Conservation (phyloP, 2,113 vertebrate species). For the Scatophagus argus region DNA sequence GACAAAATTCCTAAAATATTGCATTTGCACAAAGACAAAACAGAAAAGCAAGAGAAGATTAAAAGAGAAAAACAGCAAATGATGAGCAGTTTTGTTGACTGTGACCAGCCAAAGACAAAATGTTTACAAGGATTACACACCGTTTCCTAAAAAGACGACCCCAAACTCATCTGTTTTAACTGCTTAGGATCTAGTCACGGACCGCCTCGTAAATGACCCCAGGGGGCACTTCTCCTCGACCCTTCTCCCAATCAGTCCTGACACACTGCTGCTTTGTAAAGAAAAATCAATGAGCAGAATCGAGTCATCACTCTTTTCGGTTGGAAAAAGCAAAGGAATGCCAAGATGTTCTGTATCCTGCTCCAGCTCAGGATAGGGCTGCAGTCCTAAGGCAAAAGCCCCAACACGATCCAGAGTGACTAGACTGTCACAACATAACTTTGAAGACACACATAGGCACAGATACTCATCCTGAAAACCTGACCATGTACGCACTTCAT, state of each 20-base stretch:
- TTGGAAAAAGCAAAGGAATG: conserved; percentile 60
- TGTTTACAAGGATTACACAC: conserved; percentile 46
- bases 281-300: conserved; percentile 77
- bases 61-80: conserved; percentile 49
- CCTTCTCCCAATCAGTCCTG: conserved; percentile 67
- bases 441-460: conserved; percentile 2
- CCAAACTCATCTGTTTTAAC: conserved; percentile 67
- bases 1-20: conserved; percentile 70
- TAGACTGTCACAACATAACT: conserved; percentile 6
- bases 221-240: conserved; percentile 66
- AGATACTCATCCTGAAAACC: conserved; percentile 28
- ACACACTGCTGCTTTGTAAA: conserved; percentile 69
- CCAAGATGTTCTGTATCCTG: conserved; percentile 33
- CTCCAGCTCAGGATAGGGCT: conserved; percentile 26
- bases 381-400: conserved; percentile 34
- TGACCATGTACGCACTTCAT: conserved; percentile 12
- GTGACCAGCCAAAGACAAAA: conserved; percentile 36
- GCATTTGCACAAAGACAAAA: conserved; percentile 53
- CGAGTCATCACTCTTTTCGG: conserved; percentile 71
- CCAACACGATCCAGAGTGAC: conserved; percentile 8
- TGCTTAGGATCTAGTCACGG: conserved; percentile 68
- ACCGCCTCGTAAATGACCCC: conserved; percentile 72
- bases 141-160: conserved; percentile 58
- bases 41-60: conserved; percentile 44
- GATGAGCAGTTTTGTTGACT: conserved; percentile 22